Conservation (phyloP, 2,113 vertebrate species). For the Sinocyclocheilus maitianheensis region DNA sequence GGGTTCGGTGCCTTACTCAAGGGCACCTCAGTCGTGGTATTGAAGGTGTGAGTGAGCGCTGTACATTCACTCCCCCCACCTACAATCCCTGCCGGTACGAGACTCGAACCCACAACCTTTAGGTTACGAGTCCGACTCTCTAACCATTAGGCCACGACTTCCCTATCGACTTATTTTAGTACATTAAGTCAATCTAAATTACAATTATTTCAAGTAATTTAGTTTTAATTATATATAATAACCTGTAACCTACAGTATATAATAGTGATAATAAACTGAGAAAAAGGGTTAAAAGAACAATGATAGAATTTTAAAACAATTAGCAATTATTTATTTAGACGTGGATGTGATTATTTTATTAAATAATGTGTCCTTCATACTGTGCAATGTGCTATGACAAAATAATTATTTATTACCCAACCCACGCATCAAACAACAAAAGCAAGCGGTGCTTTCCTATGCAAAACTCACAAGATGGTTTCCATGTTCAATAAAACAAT, state of each 20-base stretch:
- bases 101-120: too few relatives aligned
- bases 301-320: not conserved
- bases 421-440: not conserved
- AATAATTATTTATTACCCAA: not conserved
- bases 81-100: too few relatives aligned
- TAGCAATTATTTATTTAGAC: not conserved
- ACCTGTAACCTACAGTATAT: too few relatives aligned
- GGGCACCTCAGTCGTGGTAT: too few relatives aligned
- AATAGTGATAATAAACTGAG: not conserved
- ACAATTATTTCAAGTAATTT: too few relatives aligned
- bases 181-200: too few relatives aligned
- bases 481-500: not conserved
- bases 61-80: too few relatives aligned
- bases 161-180: not conserved
- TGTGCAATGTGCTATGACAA: not conserved
- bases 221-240: too few relatives aligned
- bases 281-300: not conserved
- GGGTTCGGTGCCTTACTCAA: too few relatives aligned
- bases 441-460: not conserved
- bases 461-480: not conserved
- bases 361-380: not conserved
- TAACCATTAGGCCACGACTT: too few relatives aligned
- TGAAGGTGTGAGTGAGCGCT: too few relatives aligned
- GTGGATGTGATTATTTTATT: not conserved
- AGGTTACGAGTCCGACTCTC: too few relatives aligned